Base-by-base conservation (phyloP, 1,140 invertebrate genomes). In the Melanaphis sacchari region DNA sequence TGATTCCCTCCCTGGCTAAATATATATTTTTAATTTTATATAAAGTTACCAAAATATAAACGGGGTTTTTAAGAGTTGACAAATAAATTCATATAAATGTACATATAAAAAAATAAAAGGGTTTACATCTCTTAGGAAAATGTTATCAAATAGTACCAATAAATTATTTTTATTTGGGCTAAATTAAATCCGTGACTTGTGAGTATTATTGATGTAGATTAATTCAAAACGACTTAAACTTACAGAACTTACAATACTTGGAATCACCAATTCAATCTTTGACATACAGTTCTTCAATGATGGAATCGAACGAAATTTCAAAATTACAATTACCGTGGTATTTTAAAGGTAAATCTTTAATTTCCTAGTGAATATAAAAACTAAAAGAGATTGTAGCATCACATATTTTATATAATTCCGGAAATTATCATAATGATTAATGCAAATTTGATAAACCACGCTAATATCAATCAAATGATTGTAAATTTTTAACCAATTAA, bases 311-410 rank as follows among this genome's bases (percentile, higher is more conserved):
- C 11, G 43, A 85, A 82, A 82, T 91, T 49, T 81, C 90, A 31
- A 91, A 81, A 46, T 49, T 36, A 2, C 31, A 82, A 43, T 93
- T 93, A 40, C 91, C 91, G 9, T 93, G 91, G 91, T 93, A 93
- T 31, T 93, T 93, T 31, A 93, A 93, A 93, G 90, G 90, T 92
- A 92, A 91, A 81, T 24, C 40, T 41, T 90, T 52, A 52, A 38
- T 49, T 49, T 24, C 5, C 26, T 36, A 49, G 2, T 89, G 6
- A 36, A 38, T 52, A 2, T 82, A 82, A n/a, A 15, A n/a, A n/a
- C 5, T 18, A 31, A 22, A 52, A 59, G 15, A 76, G 4, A 76
- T 76, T 2, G 18, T n/a, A n/a, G 59, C 9, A 59, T 59, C 26
- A 31, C 54, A 59, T 31, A 31, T 11, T 9, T 31, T 59, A 26